Conservation (phyloP, 2,888 invertebrate genomes). For the Toxonevra muliebris region DNA sequence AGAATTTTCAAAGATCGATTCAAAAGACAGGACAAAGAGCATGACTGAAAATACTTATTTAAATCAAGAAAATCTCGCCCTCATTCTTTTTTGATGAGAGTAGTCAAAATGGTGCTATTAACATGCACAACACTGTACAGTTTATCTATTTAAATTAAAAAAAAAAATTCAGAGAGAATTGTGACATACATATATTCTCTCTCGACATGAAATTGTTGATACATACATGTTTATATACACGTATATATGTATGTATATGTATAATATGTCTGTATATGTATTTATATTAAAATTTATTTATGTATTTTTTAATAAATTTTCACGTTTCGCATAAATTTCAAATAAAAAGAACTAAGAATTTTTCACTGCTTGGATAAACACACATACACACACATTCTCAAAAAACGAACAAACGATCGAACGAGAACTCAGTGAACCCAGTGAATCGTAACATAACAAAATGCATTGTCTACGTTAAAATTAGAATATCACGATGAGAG, state of each 20-base stretch:
- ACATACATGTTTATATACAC: background rate
- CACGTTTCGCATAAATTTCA: background rate
- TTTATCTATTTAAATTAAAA: no score
- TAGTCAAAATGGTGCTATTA: no score
- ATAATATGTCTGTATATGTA: conserved; percentile 22
- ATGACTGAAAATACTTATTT: no score
- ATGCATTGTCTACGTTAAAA: conserved; percentile 18
- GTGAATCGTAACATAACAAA: background rate
- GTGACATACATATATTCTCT: background rate
- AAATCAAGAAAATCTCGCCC: no score
- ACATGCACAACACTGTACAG: no score
- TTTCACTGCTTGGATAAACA: background rate
- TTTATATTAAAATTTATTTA: conserved; percentile 21
- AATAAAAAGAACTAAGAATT: background rate
- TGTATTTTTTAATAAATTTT: conserved; percentile 20
- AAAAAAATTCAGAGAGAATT: background rate
- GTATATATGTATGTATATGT: conserved; percentile 8
- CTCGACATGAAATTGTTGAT: background rate
- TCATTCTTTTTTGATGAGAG: no score
- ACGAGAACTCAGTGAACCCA: background rate
- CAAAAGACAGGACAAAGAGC: no score
- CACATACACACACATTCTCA: background rate
- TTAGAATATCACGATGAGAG: conserved; percentile 31
- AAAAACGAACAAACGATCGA: background rate
- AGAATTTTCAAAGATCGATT: no score